Base-by-base conservation (phyloP, 2,888 invertebrate genomes). In the Halictus ligatus region DNA sequence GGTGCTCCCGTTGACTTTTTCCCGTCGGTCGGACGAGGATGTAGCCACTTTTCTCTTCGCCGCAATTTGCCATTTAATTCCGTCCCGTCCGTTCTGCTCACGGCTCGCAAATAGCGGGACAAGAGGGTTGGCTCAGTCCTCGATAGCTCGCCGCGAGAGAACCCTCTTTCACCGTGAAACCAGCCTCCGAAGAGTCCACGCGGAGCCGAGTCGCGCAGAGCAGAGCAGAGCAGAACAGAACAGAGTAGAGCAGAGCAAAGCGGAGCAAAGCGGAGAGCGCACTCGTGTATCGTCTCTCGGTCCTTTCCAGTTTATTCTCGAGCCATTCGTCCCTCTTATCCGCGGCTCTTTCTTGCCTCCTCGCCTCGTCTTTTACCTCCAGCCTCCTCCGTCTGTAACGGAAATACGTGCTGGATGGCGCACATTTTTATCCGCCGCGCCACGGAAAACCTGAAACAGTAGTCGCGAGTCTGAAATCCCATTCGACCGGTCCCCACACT, bases 271-370 rank as follows among this genome's bases (percentile, higher is more conserved):
- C 29, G 15, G 64, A 29, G 64, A 64, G 64, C 64, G 71, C 74
- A 78, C 78, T 78, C 73, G 58, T 67, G 67, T 72, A 78, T 81
- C 84, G 77, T 78, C 73, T 40, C 40, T 40, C 54, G 75, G 54
- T 84, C 78, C 43, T 84, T 77, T 80, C 75, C 83, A 84, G 80
- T 86, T 86, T 86, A 84, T 86, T 86, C 84, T 84, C 81, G 54
- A 82, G 81, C 64, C 76, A 60, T 82, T 69, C 78, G 71, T 74
- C 75, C 77, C 82, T 72, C 80, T 83, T 83, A 81, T 81, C 81
- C 72, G 29, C 64, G 40, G 29, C 60, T 43, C 79, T 80, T 40
- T 80, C 80, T 48, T 43, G 69, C 64, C 78, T 71, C 35, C 54
- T 43, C 60, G 67, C 5, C 85, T 18, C 40, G 35, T 35, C 67